These are phyloP conservation scores for Parotia lawesii DNA, from an alignment of 2,113 vertebrate genomes.

Conservation along the genomic window DNA sequence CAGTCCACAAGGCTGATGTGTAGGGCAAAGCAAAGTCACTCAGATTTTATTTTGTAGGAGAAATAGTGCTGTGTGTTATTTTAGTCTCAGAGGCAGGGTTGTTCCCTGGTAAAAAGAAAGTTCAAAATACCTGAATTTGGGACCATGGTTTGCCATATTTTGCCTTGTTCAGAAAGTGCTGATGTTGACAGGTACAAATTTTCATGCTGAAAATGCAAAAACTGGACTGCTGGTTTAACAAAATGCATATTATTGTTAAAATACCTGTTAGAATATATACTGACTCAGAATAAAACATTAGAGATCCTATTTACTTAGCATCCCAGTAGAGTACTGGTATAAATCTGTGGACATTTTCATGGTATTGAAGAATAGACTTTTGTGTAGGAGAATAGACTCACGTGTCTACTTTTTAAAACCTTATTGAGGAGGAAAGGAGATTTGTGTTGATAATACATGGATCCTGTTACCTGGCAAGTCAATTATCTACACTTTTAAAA, in stretches of 20 bases:
- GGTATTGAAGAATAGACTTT: neutral
- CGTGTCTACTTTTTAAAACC: neutral
- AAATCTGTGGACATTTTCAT: neutral
- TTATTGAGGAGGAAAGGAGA: neutral
- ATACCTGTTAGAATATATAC: neutral
- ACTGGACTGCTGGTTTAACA: neutral
- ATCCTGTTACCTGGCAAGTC: neutral
- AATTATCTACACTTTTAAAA: neutral
- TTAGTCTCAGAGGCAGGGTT: neutral
- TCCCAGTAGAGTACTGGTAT: neutral
- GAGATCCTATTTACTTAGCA: neutral
- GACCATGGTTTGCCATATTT: neutral
- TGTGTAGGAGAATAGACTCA: neutral
- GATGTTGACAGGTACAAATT: neutral
- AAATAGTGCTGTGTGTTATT: neutral
- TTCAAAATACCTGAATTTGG: neutral
- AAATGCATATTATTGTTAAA: neutral
- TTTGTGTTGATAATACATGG: neutral
- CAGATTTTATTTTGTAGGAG: neutral
- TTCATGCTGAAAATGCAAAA: neutral
- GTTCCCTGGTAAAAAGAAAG: neutral
- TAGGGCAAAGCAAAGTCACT: slow-evolving; percentile 1
- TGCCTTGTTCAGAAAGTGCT: neutral
- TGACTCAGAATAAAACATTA: neutral
- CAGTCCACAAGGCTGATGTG: neutral